Evolutionary conservation across 1,140 invertebrate genomes (phyloP).

Genomic region (Drosophila mayri): DNA sequence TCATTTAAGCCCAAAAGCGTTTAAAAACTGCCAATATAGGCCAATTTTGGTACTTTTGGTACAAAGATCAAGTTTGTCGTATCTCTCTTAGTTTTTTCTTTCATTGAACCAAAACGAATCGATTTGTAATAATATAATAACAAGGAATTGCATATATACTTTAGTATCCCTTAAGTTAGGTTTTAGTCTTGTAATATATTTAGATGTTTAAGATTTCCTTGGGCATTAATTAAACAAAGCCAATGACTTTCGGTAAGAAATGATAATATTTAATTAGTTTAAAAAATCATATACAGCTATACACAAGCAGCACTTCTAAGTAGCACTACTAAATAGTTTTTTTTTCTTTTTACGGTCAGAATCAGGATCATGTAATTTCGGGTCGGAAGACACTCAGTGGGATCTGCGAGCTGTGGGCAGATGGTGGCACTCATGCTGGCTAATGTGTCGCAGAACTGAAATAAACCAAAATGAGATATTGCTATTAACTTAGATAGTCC

Average conservation of each 20-base stretch:
- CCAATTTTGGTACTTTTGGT: too few species aligned
- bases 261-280: background rate
- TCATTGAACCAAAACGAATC: background rate
- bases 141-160: too few species aligned
- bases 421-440: slow-evolving; percentile 38
- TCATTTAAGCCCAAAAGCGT: too few species aligned
- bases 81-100: too few species aligned
- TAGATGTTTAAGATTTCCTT: background rate
- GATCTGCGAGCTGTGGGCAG: slow-evolving; percentile 13
- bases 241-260: background rate
- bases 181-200: background rate
- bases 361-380: background rate
- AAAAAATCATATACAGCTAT: slow-evolving; percentile 1
- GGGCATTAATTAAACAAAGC: background rate
- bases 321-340: too few species aligned
- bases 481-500: background rate
- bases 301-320: background rate
- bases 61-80: too few species aligned
- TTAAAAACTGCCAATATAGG: too few species aligned
- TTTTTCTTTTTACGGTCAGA: background rate
- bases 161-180: background rate
- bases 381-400: slow-evolving; percentile 4
- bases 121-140: background rate
- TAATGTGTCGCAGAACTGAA: slow-evolving; percentile 36
- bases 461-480: background rate